Conservation (phyloP, 2,113 vertebrate species). For the Lampris incognitus region DNA sequence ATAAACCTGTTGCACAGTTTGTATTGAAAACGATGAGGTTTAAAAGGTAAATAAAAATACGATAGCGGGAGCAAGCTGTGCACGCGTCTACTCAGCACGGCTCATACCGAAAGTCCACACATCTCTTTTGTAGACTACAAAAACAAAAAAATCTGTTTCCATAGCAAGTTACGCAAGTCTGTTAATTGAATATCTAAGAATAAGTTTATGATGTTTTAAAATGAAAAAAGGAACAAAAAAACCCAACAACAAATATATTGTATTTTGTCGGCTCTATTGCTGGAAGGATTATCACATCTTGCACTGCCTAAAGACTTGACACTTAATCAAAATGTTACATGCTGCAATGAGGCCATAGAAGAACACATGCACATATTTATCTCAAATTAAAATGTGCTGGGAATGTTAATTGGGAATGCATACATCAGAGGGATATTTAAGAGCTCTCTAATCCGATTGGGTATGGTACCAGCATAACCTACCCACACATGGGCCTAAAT, state of each 20-base stretch:
- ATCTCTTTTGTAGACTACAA: no score
- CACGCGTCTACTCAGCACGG: no score
- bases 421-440: constrained; percentile 10
- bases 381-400: constrained; percentile 29
- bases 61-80: no score
- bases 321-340: constrained; percentile 44
- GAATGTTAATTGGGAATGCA: constrained; percentile 29
- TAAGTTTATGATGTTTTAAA: constrained; percentile 38
- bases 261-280: constrained; percentile 3
- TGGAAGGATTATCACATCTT: constrained; percentile 32
- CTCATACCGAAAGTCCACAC: no score
- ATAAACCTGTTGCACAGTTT: no score
- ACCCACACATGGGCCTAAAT: constrained; percentile 50
- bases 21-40: no score
- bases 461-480: constrained; percentile 41
- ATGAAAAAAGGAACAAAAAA: constrained; percentile 13
- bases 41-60: no score
- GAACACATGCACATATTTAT: constrained; percentile 13
- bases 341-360: constrained; percentile 41
- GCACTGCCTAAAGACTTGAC: constrained; percentile 32
- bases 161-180: constrained; percentile 60
- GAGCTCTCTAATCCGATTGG: constrained; percentile 57
- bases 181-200: constrained; percentile 57
- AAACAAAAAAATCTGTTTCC: constrained; percentile 61
- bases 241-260: constrained; percentile 41